Evolutionary conservation across 2,888 invertebrate genomes (phyloP).

Genomic region (Andrena haemorrhoa): DNA sequence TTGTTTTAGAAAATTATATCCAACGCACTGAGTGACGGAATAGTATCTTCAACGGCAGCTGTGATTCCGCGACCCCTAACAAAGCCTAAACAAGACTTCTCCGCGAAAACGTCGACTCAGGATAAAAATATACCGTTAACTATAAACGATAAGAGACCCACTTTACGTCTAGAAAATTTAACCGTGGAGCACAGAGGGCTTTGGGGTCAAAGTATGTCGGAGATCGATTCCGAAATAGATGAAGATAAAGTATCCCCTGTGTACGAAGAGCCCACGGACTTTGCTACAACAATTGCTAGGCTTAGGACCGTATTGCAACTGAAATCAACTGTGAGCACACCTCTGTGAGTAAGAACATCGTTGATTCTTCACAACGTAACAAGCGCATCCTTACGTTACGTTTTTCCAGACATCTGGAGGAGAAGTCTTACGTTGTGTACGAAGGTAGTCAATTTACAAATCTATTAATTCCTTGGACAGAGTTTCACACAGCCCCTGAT

Average conservation of each 20-base stretch:
- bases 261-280: conserved; percentile 90
- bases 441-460: conserved; percentile 80
- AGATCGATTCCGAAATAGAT: conserved; percentile 78
- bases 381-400: conserved; percentile 9
- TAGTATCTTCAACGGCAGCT: conserved; percentile 79
- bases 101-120: conserved; percentile 10
- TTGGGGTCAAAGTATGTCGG: conserved; percentile 78
- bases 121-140: conserved; percentile 13
- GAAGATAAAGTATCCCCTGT: conserved; percentile 86
- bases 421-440: conserved; percentile 79
- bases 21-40: conserved; percentile 77
- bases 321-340: conserved; percentile 82
- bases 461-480: conserved; percentile 81
- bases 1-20: conserved; percentile 74
- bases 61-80: conserved; percentile 77
- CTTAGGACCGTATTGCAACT: conserved; percentile 89
- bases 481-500: conserved; percentile 80
- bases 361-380: neutral
- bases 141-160: conserved; percentile 56
- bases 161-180: conserved; percentile 75
- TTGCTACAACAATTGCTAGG: conserved; percentile 90
- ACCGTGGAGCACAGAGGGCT: conserved; percentile 77
- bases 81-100: conserved; percentile 57
- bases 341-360: conserved; percentile 68
- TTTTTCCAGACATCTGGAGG: conserved; percentile 76